phyloP scores from a whole-genome alignment of 2,113 vertebrate genomes.

The Nesoenas mayeri region DNA sequence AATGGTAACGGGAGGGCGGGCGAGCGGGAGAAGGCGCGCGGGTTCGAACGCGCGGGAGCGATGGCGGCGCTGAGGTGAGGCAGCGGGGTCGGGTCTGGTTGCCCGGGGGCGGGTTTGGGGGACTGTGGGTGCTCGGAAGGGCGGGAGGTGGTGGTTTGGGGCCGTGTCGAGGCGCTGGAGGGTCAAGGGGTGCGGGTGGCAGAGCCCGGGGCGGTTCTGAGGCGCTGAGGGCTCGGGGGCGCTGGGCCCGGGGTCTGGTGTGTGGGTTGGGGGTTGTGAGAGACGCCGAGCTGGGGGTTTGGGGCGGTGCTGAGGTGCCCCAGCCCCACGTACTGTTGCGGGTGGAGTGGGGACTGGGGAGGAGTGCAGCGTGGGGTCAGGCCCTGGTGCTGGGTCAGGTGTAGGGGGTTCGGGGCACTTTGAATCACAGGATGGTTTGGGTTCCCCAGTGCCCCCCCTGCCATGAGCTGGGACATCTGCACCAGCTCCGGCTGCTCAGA shows the following conservation, averaged over 20 bases:
- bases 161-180: no score
- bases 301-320: background rate
- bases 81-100: fast-evolving
- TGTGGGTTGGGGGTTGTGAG: no score
- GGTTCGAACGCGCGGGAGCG: background rate
- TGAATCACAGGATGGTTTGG: no score
- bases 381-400: background rate
- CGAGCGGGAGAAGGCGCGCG: background rate
- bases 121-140: no score
- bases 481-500: no score
- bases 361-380: no score
- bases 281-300: background rate
- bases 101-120: no score
- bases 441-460: no score
- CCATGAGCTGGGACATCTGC: no score
- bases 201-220: background rate
- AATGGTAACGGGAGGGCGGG: background rate
- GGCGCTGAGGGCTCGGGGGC: no score
- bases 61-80: background rate
- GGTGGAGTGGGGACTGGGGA: background rate
- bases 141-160: background rate
- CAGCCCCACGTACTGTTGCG: background rate
- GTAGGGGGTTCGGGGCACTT: fast-evolving
- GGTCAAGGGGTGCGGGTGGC: no score
- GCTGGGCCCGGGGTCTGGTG: no score